phyloP scores from a whole-genome alignment of 2,797 vertebrate species.

The Gila robusta region DNA sequence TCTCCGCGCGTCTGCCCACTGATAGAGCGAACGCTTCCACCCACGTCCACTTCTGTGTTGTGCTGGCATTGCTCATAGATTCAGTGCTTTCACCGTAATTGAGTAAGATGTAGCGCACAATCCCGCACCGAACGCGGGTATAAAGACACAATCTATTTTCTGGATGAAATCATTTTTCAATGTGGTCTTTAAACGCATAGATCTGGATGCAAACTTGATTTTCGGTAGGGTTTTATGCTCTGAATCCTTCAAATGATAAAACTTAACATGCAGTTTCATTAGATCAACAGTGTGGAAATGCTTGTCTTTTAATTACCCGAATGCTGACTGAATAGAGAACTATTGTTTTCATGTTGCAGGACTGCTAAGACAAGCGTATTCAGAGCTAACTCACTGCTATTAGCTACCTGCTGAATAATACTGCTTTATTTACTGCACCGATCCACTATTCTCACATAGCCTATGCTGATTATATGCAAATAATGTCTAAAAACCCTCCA shows the following conservation, averaged over 20 bases:
- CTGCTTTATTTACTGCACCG: slow-evolving; percentile 4
- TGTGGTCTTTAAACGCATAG: background rate
- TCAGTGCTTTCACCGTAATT: background rate
- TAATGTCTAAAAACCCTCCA: slow-evolving; percentile 31
- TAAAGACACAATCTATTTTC: background rate
- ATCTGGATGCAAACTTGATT: background rate
- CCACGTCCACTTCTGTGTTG: background rate
- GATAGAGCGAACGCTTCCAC: background rate
- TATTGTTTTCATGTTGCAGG: background rate
- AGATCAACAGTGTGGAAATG: background rate
- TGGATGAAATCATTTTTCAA: background rate
- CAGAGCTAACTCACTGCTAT: background rate
- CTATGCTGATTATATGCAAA: slow-evolving; percentile 53
- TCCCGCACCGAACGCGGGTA: background rate
- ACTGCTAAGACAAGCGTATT: background rate
- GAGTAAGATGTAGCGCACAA: background rate
- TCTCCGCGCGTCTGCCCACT: background rate
- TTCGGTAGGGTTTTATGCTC: background rate
- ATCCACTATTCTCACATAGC: slow-evolving; percentile 23
- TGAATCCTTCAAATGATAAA: background rate
- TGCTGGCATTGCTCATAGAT: background rate
- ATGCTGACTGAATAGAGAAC: background rate
- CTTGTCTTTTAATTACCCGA: background rate
- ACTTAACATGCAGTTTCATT: background rate
- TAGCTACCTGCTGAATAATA: slow-evolving; percentile 14